A percentile compares a stretch with the other conserved stretches of the same genome.
phyloP scores from a whole-genome alignment of 2,888 invertebrate species.

The Watsonalla binaria region DNA sequence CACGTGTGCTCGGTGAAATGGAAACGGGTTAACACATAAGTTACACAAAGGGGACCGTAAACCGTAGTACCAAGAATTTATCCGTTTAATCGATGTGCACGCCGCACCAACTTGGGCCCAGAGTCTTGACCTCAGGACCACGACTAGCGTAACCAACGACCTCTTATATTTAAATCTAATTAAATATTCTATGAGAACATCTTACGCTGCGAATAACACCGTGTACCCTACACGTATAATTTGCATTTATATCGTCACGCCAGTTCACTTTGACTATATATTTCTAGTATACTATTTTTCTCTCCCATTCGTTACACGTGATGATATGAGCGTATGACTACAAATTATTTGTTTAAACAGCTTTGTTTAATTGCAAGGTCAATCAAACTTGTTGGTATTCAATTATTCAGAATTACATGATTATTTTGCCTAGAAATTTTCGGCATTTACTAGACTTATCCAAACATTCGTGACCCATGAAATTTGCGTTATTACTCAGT shows the following conservation, averaged over 20 bases:
- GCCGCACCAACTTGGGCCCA: neutral
- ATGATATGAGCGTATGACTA: neutral
- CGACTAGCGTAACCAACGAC: neutral
- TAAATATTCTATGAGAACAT: conserved; percentile 1
- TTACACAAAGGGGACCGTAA: conserved; percentile 1
- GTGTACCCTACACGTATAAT: neutral
- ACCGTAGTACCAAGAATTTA: conserved; percentile 1
- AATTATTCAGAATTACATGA: too few relatives aligned
- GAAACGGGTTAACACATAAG: conserved; percentile 1
- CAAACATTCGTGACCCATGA: too few relatives aligned
- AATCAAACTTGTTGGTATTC: too few relatives aligned
- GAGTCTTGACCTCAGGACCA: neutral
- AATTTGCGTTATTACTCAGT: too few relatives aligned
- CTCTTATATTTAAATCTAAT: neutral
- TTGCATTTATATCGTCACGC: neutral
- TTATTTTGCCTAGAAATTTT: too few relatives aligned
- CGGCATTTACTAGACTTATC: too few relatives aligned
- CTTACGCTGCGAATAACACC: neutral
- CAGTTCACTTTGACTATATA: neutral
- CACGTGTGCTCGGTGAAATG: conserved; percentile 28
- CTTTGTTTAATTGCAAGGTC: too few relatives aligned
- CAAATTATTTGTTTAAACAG: too few relatives aligned
- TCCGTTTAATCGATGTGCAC: conserved; percentile 2
- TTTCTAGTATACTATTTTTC: neutral
- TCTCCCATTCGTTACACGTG: neutral